These are phyloP conservation scores for Drosophila monieri DNA, from an alignment of 2,888 invertebrate species.

Conservation along the genomic window DNA sequence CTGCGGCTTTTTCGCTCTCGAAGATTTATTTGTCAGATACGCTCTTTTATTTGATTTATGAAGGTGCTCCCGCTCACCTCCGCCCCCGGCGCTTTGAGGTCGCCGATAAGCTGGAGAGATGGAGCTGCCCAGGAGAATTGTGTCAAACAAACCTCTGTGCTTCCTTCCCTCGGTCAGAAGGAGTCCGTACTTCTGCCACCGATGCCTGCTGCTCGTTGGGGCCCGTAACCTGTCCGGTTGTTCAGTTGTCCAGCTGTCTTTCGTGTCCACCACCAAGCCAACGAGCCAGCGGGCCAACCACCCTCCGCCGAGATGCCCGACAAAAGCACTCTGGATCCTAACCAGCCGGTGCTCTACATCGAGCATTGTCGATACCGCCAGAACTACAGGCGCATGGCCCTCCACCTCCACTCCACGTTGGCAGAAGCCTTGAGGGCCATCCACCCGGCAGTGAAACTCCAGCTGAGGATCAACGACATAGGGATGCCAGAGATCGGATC, in stretches of 20 bases:
- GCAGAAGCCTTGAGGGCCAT: constrained; percentile 61
- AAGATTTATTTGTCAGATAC: constrained; percentile 68
- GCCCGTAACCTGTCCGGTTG: constrained; percentile 2
- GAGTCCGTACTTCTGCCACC: constrained; percentile 2
- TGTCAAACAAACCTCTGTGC: constrained; percentile 44
- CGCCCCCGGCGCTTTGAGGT: constrained; percentile 16
- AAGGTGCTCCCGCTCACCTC: constrained; percentile 38
- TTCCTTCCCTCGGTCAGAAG: constrained; percentile 4
- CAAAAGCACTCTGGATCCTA: constrained; percentile 41
- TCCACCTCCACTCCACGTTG: constrained; percentile 61
- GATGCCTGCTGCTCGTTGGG: constrained; percentile 9
- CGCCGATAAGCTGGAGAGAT: constrained; percentile 34
- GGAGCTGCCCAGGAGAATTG: constrained; percentile 43
- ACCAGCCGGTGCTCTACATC: constrained; percentile 74
- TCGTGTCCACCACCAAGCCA: constrained; percentile 3
- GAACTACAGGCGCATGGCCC: constrained; percentile 60
- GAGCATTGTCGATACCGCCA: constrained; percentile 68
- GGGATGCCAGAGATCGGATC: constrained; percentile 64
- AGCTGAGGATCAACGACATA: constrained; percentile 66
- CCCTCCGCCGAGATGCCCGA: constrained; percentile 19
- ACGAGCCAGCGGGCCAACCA: not conserved
- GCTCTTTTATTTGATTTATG: constrained; percentile 66
- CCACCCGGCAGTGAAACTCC: constrained; percentile 45
- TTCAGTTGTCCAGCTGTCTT: not conserved
- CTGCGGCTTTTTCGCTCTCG: constrained; percentile 27